These are phyloP conservation scores for Apostichopus californicus DNA, from an alignment of 35 echinoderm and acorn worm genomes.

Conservation along the genomic window DNA sequence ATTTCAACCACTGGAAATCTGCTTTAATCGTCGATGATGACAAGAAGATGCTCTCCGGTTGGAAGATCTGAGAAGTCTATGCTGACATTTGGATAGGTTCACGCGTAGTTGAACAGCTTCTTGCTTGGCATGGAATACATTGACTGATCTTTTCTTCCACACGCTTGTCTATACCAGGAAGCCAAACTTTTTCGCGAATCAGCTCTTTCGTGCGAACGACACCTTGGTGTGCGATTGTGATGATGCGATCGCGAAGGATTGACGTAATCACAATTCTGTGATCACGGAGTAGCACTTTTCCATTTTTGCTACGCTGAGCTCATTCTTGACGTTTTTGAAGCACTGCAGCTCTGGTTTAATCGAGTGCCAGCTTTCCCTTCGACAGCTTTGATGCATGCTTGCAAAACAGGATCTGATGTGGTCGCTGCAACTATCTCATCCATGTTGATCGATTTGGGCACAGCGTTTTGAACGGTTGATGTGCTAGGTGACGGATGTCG, in stretches of 20 bases:
- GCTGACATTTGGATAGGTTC: conserved; percentile 58
- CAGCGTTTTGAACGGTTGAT: background rate
- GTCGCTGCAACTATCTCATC: background rate
- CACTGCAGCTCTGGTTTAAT: too few species aligned
- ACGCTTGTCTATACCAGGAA: conserved; percentile 41
- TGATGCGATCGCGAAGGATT: background rate
- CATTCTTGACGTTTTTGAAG: too few species aligned
- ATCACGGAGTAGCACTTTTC: conserved; percentile 39
- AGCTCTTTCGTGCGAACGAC: conserved; percentile 19
- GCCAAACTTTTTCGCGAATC: conserved; percentile 44
- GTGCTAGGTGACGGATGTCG: conserved; percentile 49
- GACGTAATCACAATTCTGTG: background rate
- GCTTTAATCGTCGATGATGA: conserved; percentile 62
- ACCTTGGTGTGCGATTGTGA: background rate
- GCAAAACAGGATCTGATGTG: background rate
- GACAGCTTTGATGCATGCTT: background rate
- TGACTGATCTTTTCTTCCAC: conserved; percentile 2
- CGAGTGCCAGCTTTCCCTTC: too few species aligned
- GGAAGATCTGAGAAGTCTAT: conserved; percentile 56
- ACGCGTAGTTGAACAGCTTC: background rate
- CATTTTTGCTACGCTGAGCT: too few species aligned
- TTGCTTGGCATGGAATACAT: conserved; percentile 19
- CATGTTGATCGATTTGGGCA: background rate
- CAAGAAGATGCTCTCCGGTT: conserved; percentile 5
- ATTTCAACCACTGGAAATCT: conserved; percentile 16